These are phyloP conservation scores for Zelleria hepariella DNA, from an alignment of 2,888 invertebrate genomes.

Conservation along the genomic window DNA sequence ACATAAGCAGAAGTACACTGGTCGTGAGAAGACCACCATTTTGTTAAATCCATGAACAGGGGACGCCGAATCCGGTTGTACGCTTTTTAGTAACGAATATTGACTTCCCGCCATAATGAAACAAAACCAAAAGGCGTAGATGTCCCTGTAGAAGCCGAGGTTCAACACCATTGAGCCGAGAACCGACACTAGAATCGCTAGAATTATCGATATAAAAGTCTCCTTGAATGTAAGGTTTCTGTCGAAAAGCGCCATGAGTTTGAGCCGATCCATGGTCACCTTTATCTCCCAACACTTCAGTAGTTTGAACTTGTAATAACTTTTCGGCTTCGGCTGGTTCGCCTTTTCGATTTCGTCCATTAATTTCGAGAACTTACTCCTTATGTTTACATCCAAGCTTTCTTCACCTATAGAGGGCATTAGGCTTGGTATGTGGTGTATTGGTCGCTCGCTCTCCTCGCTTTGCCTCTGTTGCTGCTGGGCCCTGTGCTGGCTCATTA, in stretches of 20 bases:
- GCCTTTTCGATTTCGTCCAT: conserved; percentile 69
- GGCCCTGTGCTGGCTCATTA: conserved; percentile 54
- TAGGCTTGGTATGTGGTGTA: conserved; percentile 48
- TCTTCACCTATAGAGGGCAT: conserved; percentile 71
- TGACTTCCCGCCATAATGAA: conserved; percentile 98
- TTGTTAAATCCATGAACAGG: conserved; percentile 98
- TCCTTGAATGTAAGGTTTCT: conserved; percentile 88
- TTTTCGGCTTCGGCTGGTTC: conserved; percentile 68
- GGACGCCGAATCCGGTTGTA: conserved; percentile 98
- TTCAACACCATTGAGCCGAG: conserved; percentile 88
- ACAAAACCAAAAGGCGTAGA: conserved; percentile 95
- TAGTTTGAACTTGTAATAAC: conserved; percentile 83
- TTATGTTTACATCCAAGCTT: conserved; percentile 65
- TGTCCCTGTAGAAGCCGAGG: conserved; percentile 89
- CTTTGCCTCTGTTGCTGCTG: conserved; percentile 34
- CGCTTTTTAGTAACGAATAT: conserved; percentile 96
- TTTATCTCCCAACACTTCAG: conserved; percentile 78
- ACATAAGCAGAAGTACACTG: conserved; percentile 93
- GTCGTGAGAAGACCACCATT: conserved; percentile 92
- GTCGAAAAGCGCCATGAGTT: conserved; percentile 93
- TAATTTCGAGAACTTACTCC: conserved; percentile 70
- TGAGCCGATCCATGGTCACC: conserved; percentile 93
- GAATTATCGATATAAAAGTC: conserved; percentile 83
- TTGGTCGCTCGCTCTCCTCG: conserved; percentile 40
- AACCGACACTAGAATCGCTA: conserved; percentile 88